Conservation (phyloP, 1,140 invertebrate genomes). For the Drosophila bocqueti region DNA sequence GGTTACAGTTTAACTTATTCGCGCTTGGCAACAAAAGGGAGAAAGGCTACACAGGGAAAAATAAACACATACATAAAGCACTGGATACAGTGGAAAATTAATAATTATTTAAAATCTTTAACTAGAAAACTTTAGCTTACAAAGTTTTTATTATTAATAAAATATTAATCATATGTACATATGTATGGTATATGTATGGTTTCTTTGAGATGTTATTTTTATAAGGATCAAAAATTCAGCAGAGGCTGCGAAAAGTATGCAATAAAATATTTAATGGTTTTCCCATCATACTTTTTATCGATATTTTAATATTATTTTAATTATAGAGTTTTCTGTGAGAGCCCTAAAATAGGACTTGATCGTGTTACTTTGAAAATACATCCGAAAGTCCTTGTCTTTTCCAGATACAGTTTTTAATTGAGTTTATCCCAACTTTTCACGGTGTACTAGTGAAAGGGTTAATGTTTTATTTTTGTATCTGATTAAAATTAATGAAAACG, state of each 20-base stretch:
- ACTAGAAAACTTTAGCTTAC: background rate
- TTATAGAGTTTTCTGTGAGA: too few species aligned
- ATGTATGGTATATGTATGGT: too few species aligned
- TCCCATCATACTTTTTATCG: background rate
- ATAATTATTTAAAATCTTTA: background rate
- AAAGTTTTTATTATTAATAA: background rate
- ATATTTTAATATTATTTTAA: background rate
- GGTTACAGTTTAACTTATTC: conserved; percentile 37
- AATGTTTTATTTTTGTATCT: conserved; percentile 16
- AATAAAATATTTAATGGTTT: background rate
- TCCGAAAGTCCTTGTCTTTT: too few species aligned
- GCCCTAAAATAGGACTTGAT: too few species aligned
- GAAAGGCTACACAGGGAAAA: conserved; percentile 17
- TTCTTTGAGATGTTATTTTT: background rate
- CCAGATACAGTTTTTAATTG: background rate
- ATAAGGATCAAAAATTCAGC: background rate
- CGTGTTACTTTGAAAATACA: too few species aligned
- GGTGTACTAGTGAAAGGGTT: conserved; percentile 1
- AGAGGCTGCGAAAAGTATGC: background rate
- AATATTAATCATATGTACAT: background rate
- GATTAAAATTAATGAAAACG: conserved; percentile 50
- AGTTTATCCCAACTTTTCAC: background rate
- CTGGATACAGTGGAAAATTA: background rate
- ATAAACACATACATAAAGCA: background rate
- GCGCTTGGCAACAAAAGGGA: conserved; percentile 50